Base-by-base conservation (phyloP, 2,888 invertebrate species). In the Aporophyla lueneburgensis region DNA sequence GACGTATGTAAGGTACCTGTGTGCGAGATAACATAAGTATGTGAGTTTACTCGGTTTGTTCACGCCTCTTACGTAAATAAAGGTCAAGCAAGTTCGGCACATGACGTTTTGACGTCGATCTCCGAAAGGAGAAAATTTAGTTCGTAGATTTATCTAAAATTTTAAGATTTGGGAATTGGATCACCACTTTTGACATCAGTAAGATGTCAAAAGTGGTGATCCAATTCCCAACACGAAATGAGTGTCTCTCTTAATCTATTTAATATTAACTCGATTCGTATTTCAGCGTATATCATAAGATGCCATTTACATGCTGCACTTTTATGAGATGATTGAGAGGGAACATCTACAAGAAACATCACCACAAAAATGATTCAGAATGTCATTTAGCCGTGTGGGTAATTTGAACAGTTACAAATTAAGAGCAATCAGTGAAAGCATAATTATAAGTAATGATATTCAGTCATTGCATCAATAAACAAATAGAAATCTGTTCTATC, bases 21-120 rank as follows among this genome's bases (percentile, higher is more conserved):
- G 85, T 69, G 74, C 89, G 78, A 90, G 81, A 85, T 83, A 85
- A 83, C 83, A 59, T 59, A 46, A 46, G 89, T 88, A 56, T 69
- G 86, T 87, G 86, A 91, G 94, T 93, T 93, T 93, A 92, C 93
- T 90, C 86, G 90, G 87, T 90, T 91, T 86, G 91, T 96, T 95
- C 90, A 91, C 93, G 90, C 91, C 87, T 93, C 93, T 94, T 94
- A 93, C 92, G 92, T 94, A 93, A 94, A 94, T 90, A 94, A 93
- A 93, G 93, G 93, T 94, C 93, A 93, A 89, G 72, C 59, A 51
- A 74, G 84, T 81, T 80, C 68, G 73, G 59, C 46, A 59, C 33
- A 40, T 63, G 63, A 76, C 66, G 63, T 74, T 77, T 66, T 54
- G 54, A 54, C 33, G 21, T 51, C 51, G 61, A 80, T 73, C 71